A percentile compares a stretch with the other conserved stretches of the same genome.
phyloP scores from a whole-genome alignment of 2,113 vertebrate genomes.

The Procavia capensis region DNA sequence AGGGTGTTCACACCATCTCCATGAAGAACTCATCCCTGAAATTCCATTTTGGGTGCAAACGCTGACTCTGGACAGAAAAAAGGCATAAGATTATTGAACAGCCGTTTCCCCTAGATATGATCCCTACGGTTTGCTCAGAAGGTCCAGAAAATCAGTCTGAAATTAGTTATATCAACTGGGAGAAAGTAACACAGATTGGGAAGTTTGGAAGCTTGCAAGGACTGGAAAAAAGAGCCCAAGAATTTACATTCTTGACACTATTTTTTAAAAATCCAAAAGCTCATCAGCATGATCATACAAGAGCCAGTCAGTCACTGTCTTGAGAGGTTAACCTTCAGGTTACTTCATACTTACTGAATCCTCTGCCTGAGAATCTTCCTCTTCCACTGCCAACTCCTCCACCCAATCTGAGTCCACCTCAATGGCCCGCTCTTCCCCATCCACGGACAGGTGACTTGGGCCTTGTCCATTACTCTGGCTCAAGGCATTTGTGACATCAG shows the following conservation, averaged over 20 bases:
- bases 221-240: not conserved
- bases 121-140: not conserved
- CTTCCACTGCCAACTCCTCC: conserved; percentile 97
- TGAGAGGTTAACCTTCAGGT: accelerated
- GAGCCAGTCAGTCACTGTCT: not conserved
- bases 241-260: not conserved
- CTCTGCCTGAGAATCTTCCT: conserved; percentile 98
- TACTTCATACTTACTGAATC: conserved; percentile 93
- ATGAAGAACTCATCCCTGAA: not conserved
- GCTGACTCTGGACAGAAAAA: not conserved
- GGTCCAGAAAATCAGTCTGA: not conserved
- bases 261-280: not conserved
- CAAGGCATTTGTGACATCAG: conserved; percentile 97
- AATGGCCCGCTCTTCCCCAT: conserved; percentile 96
- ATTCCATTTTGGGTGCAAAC: not conserved
- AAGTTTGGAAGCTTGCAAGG: not conserved
- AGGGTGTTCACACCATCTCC: not conserved
- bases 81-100: not conserved
- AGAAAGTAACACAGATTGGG: not conserved
- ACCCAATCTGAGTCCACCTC: conserved; percentile 99
- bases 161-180: not conserved
- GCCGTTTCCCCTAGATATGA: not conserved
- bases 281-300: not conserved
- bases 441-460: conserved; percentile 93
- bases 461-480: conserved; percentile 94